These are phyloP conservation scores for Brotula barbata DNA, from an alignment of 2,797 vertebrate species.

Conservation along the genomic window DNA sequence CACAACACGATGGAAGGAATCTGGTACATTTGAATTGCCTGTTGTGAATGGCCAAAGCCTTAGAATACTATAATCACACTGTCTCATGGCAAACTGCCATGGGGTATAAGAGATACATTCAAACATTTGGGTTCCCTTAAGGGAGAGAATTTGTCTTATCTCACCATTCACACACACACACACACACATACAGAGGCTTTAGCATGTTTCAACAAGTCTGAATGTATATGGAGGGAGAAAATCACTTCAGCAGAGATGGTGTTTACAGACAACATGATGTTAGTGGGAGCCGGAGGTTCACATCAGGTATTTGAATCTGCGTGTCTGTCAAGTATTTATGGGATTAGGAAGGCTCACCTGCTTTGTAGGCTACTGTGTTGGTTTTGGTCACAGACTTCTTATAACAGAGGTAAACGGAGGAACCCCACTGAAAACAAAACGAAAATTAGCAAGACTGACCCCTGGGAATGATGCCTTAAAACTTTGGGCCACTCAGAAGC, in stretches of 20 bases:
- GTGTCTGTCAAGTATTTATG: not conserved
- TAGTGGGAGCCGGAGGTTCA: slow-evolving; percentile 12
- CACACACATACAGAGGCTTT: not conserved
- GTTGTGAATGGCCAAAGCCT: too few relatives aligned
- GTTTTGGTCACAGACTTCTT: slow-evolving; percentile 98
- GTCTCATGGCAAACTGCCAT: too few relatives aligned
- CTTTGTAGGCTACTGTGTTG: slow-evolving; percentile 96
- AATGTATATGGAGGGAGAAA: slow-evolving; percentile 8
- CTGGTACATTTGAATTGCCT: too few relatives aligned
- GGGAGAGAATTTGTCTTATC: slow-evolving; percentile 13
- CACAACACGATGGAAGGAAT: too few relatives aligned
- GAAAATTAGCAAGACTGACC: not conserved
- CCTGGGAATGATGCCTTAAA: too few relatives aligned
- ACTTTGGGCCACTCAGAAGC: not conserved
- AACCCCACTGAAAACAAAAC: slow-evolving; percentile 87
- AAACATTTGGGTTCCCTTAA: too few relatives aligned
- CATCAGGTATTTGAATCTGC: not conserved
- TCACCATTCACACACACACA: slow-evolving; percentile 5
- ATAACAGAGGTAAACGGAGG: slow-evolving; percentile 94
- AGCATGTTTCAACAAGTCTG: slow-evolving; percentile 40
- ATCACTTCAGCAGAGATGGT: not conserved
- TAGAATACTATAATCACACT: too few relatives aligned
- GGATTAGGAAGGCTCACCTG: slow-evolving; percentile 74
- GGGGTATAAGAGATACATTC: too few relatives aligned
- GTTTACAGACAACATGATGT: slow-evolving; percentile 4